phyloP scores from a whole-genome alignment of 2,888 invertebrate species.

The Nephrotoma guestfalica region DNA sequence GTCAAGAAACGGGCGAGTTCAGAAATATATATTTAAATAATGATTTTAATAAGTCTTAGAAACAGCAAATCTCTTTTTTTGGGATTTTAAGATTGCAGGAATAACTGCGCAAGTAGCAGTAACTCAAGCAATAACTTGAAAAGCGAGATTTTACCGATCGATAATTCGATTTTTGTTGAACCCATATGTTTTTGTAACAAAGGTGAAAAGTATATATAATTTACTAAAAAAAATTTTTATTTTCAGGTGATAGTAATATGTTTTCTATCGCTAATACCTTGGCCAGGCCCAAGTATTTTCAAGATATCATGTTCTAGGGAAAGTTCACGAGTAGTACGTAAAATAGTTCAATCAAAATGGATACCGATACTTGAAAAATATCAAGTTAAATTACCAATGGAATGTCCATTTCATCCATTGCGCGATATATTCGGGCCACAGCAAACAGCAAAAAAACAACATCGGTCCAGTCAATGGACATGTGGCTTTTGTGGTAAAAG shows the following conservation, averaged over 20 bases:
- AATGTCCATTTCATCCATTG: constrained; percentile 79
- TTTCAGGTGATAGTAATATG: constrained; percentile 64
- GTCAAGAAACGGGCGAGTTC: background rate
- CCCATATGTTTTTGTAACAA: constrained; percentile 12
- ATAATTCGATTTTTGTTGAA: no score
- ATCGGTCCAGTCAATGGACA: constrained; percentile 78
- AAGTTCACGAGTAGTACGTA: constrained; percentile 75
- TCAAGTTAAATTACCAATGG: constrained; percentile 62
- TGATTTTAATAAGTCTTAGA: no score
- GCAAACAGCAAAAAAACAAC: constrained; percentile 70
- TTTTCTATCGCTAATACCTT: constrained; percentile 70
- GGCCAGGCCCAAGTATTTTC: constrained; percentile 77
- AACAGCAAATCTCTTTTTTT: no score
- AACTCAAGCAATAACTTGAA: no score
- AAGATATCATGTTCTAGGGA: constrained; percentile 78
- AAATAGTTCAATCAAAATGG: constrained; percentile 84
- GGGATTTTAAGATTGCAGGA: no score
- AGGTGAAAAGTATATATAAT: background rate
- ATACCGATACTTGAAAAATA: constrained; percentile 77
- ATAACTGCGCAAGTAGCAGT: no score
- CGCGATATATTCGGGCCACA: constrained; percentile 80
- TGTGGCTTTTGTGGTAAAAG: constrained; percentile 85
- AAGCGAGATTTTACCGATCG: no score
- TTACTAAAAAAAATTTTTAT: constrained; percentile 7
- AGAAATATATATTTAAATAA: background rate